phyloP scores from a whole-genome alignment of 2,888 invertebrate species.

The Chaitophorus viminalis region DNA sequence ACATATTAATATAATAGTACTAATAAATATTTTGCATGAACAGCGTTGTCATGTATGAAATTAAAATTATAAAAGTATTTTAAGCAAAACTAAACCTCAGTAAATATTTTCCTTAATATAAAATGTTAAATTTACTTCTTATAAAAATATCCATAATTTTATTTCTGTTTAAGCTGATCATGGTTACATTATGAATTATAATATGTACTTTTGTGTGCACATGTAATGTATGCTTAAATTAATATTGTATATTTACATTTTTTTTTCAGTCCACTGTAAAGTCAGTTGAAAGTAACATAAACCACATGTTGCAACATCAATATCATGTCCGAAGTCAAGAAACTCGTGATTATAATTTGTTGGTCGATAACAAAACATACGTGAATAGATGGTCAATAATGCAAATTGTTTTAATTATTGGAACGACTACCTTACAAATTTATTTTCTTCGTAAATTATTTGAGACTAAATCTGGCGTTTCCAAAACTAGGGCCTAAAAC shows the following conservation, averaged over 20 bases:
- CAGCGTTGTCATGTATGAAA: too few species aligned
- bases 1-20: too few species aligned
- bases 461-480: constrained; percentile 66
- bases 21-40: too few species aligned
- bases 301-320: constrained; percentile 85
- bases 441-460: constrained; percentile 91
- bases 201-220: not conserved
- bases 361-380: constrained; percentile 84
- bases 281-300: constrained; percentile 84
- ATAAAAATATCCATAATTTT: too few species aligned
- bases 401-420: constrained; percentile 84
- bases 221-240: not conserved
- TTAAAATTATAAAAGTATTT: too few species aligned
- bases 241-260: constrained; percentile 38
- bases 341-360: constrained; percentile 82
- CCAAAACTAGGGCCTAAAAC: constrained; percentile 48
- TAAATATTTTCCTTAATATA: too few species aligned
- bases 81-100: too few species aligned
- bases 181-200: not conserved
- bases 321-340: constrained; percentile 83
- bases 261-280: constrained; percentile 77
- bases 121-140: too few species aligned
- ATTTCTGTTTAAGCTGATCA: not conserved
- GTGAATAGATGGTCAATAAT: constrained; percentile 89
- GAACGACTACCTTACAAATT: constrained; percentile 83